Percentiles rank a stretch among this genome's conserved stretches.
Conservation (phyloP, 2,113 vertebrate genomes). For the Anhinga rufa region DNA sequence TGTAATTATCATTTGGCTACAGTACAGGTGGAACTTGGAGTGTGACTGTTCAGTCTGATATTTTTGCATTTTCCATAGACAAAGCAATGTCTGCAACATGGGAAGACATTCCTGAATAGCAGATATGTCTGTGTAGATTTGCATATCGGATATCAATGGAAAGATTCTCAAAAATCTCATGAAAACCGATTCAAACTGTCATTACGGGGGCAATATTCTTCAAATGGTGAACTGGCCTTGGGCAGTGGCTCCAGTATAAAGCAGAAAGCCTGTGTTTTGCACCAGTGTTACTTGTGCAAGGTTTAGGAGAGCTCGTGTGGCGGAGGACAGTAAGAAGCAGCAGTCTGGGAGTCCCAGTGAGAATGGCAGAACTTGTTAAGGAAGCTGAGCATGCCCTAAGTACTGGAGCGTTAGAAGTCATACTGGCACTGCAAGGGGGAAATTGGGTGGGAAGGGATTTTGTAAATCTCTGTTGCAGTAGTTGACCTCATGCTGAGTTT, state of each 20-base stretch:
- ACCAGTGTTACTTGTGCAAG: neutral
- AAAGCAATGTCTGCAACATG: neutral
- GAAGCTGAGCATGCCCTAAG: rapidly evolving
- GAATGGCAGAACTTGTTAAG: neutral
- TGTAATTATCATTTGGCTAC: neutral
- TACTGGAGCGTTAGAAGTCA: neutral
- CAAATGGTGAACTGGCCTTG: rapidly evolving
- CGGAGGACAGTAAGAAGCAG: neutral
- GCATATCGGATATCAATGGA: rapidly evolving
- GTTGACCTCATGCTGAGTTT: neutral
- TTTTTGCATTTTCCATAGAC: neutral
- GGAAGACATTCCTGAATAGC: neutral
- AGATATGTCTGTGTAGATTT: neutral
- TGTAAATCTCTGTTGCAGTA: neutral
- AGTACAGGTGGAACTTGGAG: neutral
- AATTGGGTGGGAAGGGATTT: neutral
- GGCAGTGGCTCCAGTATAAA: rapidly evolving
- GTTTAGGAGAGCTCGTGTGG: neutral
- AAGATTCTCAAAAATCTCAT: rapidly evolving
- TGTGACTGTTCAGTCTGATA: neutral
- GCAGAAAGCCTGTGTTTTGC: neutral
- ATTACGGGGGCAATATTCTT: rapidly evolving
- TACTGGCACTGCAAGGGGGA: rapidly evolving
- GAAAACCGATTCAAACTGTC: neutral
- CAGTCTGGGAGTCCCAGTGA: rapidly evolving